phyloP scores from a whole-genome alignment of 2,113 vertebrate species.

The Crotalus tigris region DNA sequence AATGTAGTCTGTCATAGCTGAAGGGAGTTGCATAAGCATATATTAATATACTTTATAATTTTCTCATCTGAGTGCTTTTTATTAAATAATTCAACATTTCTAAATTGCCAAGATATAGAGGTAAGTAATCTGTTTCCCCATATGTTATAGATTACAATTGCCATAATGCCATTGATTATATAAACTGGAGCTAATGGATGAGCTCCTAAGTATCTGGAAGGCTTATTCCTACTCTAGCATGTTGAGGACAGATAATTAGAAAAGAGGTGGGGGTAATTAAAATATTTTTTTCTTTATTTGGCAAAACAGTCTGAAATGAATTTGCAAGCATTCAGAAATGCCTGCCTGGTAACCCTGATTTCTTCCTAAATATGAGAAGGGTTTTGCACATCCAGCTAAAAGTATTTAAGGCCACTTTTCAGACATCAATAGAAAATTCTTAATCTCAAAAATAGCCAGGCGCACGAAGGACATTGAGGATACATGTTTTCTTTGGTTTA shows the following conservation, averaged over 20 bases:
- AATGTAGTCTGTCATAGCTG: slow-evolving; percentile 12
- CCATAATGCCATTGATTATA: neutral
- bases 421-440: neutral
- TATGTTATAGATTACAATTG: neutral
- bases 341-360: neutral
- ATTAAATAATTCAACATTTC: slow-evolving; percentile 8
- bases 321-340: neutral
- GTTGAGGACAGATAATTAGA: neutral
- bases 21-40: slow-evolving; percentile 20
- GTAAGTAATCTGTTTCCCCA: neutral
- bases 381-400: neutral
- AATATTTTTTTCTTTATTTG: neutral
- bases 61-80: slow-evolving; percentile 45
- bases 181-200: neutral
- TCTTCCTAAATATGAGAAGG: neutral
- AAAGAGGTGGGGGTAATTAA: neutral
- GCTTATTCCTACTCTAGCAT: neutral
- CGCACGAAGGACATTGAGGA: neutral
- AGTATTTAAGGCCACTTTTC: neutral
- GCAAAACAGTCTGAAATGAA: neutral
- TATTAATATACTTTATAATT: slow-evolving; percentile 45
- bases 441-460: neutral
- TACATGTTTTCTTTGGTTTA: neutral
- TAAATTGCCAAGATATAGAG: neutral
- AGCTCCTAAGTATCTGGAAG: neutral